These are phyloP conservation scores for Carabus problematicus DNA, from an alignment of 2,888 invertebrate genomes.

Conservation along the genomic window DNA sequence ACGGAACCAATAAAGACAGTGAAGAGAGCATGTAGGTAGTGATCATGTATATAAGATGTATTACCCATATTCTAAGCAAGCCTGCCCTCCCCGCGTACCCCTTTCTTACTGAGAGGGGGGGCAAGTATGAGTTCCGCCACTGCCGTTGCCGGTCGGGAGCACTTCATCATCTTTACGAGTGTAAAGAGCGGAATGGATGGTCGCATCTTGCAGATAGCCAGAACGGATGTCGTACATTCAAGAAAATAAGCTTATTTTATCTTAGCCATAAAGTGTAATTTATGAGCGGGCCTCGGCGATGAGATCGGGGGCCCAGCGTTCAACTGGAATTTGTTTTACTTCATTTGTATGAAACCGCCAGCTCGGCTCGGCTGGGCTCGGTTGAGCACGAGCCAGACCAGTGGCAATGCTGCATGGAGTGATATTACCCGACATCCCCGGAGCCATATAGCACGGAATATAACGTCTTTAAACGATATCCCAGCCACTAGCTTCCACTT, in stretches of 20 bases:
- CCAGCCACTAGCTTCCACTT: conserved; percentile 51
- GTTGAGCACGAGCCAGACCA: not conserved
- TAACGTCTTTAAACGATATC: conserved; percentile 49
- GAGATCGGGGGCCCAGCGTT: conserved; percentile 51
- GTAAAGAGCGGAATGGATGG: conserved; percentile 53
- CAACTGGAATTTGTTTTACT: conserved; percentile 53
- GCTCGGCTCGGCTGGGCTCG: conserved; percentile 33
- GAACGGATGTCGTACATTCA: conserved; percentile 59
- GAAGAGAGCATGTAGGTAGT: not conserved
- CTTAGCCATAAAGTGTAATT: conserved; percentile 59
- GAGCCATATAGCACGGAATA: conserved; percentile 51
- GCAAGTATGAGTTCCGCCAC: no score
- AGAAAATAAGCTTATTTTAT: conserved; percentile 61
- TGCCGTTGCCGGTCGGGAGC: conserved; percentile 37
- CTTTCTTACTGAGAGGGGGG: no score
- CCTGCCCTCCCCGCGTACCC: conserved; percentile 9
- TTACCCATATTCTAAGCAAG: not conserved
- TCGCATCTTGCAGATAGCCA: conserved; percentile 54
- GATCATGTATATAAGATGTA: not conserved
- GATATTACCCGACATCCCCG: conserved; percentile 53
- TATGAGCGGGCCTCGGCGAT: conserved; percentile 55
- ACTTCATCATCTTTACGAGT: conserved; percentile 55
- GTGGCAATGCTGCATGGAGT: conserved; percentile 47
- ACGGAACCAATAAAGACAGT: conserved; percentile 1
- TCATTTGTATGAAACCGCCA: conserved; percentile 53